phyloP scores from a whole-genome alignment of 2,888 invertebrate species.

The Matsumyia berberina region DNA sequence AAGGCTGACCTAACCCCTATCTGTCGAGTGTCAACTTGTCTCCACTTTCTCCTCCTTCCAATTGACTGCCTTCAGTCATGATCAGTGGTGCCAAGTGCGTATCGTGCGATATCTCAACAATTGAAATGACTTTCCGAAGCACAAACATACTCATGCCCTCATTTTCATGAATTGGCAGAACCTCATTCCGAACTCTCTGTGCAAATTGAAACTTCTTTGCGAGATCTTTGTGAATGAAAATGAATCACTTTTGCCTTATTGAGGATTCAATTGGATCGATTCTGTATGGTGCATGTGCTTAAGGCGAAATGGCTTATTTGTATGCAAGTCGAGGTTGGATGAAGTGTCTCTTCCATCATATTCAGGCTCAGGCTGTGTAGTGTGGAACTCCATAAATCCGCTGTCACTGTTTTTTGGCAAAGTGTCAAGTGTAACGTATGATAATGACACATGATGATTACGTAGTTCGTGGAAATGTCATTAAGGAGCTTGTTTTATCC shows the following conservation, averaged over 20 bases:
- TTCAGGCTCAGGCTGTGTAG: constrained; percentile 14
- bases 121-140: constrained; percentile 38
- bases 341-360: constrained; percentile 21
- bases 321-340: constrained; percentile 15
- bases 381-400: constrained; percentile 9
- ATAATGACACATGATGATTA: constrained; percentile 26
- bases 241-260: constrained; percentile 38
- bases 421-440: constrained; percentile 27
- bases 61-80: constrained; percentile 63
- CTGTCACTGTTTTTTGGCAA: constrained; percentile 43
- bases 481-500: background rate
- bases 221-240: constrained; percentile 14
- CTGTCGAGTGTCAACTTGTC: constrained; percentile 66
- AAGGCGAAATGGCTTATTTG: constrained; percentile 21
- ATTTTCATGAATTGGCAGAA: constrained; percentile 45
- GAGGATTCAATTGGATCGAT: constrained; percentile 41
- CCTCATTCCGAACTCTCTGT: constrained; percentile 13
- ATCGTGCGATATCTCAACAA: constrained; percentile 1
- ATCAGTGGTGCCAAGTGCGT: constrained; percentile 33
- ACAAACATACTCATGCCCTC: constrained; percentile 15
- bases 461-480: constrained; percentile 22
- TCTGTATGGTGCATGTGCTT: constrained; percentile 1
- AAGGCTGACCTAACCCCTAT: constrained; percentile 61
- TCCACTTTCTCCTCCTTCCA: constrained; percentile 44
- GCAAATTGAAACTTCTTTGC: constrained; percentile 19